Base-by-base conservation (phyloP, 2,797 vertebrate species). In the Microctenopoma steveboyesi region DNA sequence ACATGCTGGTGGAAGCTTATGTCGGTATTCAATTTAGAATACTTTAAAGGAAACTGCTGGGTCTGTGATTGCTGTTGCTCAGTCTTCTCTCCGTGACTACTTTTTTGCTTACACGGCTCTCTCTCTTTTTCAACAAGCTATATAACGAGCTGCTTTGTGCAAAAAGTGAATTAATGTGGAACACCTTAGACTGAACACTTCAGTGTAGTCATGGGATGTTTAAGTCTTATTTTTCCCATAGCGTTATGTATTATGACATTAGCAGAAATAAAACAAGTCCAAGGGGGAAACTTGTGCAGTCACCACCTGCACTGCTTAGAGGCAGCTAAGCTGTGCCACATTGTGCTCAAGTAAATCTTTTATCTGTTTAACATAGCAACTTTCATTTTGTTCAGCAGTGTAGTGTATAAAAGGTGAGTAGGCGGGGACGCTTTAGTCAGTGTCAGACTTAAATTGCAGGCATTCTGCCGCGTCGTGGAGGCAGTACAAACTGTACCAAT, bases 1-100 rank as follows among this genome's bases (percentile, higher is more conserved):
- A 56, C n/a, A 25, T 53, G 27, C 62, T 11, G 42, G 14, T 4
- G 63, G 74, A 59, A 11, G 69, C 53, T 69, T 59, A n/a, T 7
- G 40, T 43, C 43, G 45, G 33, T 42, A 59, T 77, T 87, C 48
- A 50, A 4, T 78, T 81, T 68, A 15, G 56, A 33, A 27, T 35
- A 46, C 58, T 79, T 72, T 35, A 55, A 63, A 66, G 54, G 64
- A 59, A 62, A 49, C 52, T 51, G 74, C 81, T 72, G 35, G 43
- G 46, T 64, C 66, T 60, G 53, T 70, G 75, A 81, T 83, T 79
- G 52, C 67, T 11, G 48, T 46, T 48, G 42, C 53, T 64, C n/a
- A 61, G 25, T 60, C 22, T 61, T 74, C 54, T 45, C 52, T 51
- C 42, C 1, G 42, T 73, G 69, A 75, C 53, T 82, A 62, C 72